Conservation (phyloP, 2,113 vertebrate species). For the Notothenia coriiceps region DNA sequence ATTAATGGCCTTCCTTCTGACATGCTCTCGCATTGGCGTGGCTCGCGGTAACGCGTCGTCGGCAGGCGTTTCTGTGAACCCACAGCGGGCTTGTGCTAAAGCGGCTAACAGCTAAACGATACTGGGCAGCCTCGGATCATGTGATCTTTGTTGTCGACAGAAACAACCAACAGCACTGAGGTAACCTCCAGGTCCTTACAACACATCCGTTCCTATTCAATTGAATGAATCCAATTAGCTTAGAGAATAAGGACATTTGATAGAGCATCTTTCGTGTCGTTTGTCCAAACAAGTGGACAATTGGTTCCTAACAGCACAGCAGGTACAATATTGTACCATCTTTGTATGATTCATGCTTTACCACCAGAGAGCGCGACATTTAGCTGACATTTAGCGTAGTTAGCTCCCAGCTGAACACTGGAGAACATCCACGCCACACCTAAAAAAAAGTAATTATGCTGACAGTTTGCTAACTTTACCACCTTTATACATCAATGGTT, state of each 20-base stretch:
- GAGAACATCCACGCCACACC: neutral
- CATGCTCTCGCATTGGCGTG: conserved; percentile 18
- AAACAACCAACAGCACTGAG: conserved; percentile 10
- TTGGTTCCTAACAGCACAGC: neutral
- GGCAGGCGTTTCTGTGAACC: too few relatives aligned
- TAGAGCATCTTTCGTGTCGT: too few relatives aligned
- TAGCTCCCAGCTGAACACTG: neutral
- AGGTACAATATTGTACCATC: too few relatives aligned
- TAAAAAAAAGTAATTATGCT: neutral
- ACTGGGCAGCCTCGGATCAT: conserved; percentile 47
- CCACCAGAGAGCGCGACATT: conserved; percentile 52
- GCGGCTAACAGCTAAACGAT: conserved; percentile 55
- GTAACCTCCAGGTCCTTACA: neutral
- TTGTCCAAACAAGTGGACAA: neutral
- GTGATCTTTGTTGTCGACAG: conserved; percentile 51
- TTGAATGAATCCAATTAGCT: too few relatives aligned
- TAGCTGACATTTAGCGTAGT: conserved; percentile 14
- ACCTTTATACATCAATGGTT: too few relatives aligned
- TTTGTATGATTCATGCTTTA: neutral
- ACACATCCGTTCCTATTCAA: neutral
- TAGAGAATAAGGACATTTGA: too few relatives aligned
- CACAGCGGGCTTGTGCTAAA: conserved; percentile 40
- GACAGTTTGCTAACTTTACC: neutral
- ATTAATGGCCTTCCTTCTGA: conserved; percentile 22
- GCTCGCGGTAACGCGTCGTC: conserved; percentile 10